Conservation (phyloP, 2,797 vertebrate species). For the Mionectes olivaceus region DNA sequence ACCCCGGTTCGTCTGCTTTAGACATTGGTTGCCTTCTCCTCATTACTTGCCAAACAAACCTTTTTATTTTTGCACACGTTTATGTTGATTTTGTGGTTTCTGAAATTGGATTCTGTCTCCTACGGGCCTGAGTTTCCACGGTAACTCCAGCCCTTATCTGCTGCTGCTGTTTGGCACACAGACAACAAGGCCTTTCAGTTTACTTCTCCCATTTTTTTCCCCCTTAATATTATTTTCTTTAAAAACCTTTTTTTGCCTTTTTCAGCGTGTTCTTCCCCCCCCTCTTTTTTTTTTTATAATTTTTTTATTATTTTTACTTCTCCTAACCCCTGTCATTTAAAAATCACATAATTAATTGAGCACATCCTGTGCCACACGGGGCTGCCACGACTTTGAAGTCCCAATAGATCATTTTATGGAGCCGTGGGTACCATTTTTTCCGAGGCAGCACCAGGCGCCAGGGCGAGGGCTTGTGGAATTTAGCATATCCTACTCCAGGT, state of each 20-base stretch:
- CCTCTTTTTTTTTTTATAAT: too few relatives aligned
- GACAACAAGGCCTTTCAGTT: constrained; percentile 92
- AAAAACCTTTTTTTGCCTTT: constrained; percentile 34
- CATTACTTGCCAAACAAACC: constrained; percentile 87
- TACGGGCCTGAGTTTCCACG: constrained; percentile 87
- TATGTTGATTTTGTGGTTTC: constrained; percentile 97
- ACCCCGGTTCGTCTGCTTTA: constrained; percentile 87
- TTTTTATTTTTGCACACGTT: constrained; percentile 89
- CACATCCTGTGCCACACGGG: constrained; percentile 83
- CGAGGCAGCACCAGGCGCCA: constrained; percentile 75
- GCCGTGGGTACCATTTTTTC: constrained; percentile 76
- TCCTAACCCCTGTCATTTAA: constrained; percentile 82
- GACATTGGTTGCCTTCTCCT: constrained; percentile 89
- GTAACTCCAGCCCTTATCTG: constrained; percentile 93
- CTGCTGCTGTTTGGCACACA: constrained; percentile 86
- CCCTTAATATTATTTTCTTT: constrained; percentile 65
- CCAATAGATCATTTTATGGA: constrained; percentile 82
- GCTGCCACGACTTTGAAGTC: constrained; percentile 82
- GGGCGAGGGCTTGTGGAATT: constrained; percentile 65
- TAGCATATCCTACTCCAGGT: constrained; percentile 79
- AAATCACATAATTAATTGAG: constrained; percentile 86
- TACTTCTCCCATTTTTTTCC: constrained; percentile 56
- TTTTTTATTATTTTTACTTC: constrained; percentile 76
- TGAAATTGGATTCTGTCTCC: constrained; percentile 95
- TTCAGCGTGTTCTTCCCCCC: not conserved